Percentiles rank a stretch among this genome's conserved stretches.
phyloP scores from a whole-genome alignment of 2,797 vertebrate species.

The Clamator glandarius region DNA sequence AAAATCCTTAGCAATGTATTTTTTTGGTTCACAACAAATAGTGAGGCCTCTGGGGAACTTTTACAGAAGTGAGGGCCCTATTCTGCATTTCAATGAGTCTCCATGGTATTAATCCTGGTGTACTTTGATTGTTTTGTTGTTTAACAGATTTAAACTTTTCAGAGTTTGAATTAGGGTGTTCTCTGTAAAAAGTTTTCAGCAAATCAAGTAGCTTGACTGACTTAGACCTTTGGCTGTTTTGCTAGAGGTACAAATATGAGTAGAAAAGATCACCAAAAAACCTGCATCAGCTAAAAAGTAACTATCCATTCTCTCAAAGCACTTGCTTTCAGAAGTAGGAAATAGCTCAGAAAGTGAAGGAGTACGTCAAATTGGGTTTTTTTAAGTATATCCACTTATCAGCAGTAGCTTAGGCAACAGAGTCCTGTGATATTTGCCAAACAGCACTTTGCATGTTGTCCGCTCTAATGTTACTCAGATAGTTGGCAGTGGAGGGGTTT shows the following conservation, averaged over 20 bases:
- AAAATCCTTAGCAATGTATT: not conserved
- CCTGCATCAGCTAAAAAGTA: not conserved
- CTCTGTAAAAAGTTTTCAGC: not conserved
- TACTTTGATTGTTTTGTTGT: not conserved
- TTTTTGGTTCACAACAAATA: not conserved
- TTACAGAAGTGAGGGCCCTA: not conserved
- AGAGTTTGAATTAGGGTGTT: not conserved
- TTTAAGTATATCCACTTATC: not conserved
- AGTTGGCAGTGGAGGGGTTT: not conserved
- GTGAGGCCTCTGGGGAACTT: not conserved
- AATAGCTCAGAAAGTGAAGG: not conserved
- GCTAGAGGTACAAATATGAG: not conserved
- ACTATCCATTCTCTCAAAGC: not conserved
- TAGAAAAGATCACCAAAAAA: not conserved
- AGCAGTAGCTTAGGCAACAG: not conserved
- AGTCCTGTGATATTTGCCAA: not conserved
- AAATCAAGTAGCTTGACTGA: not conserved
- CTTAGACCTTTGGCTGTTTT: not conserved
- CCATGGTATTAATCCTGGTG: not conserved
- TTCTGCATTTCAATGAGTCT: not conserved
- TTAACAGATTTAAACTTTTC: not conserved
- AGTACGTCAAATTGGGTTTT: rapidly evolving
- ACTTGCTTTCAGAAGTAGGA: not conserved
- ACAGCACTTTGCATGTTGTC: not conserved
- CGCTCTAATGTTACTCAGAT: not conserved